Conservation (phyloP, 1,140 invertebrate genomes). For the Neelides sp. region DNA sequence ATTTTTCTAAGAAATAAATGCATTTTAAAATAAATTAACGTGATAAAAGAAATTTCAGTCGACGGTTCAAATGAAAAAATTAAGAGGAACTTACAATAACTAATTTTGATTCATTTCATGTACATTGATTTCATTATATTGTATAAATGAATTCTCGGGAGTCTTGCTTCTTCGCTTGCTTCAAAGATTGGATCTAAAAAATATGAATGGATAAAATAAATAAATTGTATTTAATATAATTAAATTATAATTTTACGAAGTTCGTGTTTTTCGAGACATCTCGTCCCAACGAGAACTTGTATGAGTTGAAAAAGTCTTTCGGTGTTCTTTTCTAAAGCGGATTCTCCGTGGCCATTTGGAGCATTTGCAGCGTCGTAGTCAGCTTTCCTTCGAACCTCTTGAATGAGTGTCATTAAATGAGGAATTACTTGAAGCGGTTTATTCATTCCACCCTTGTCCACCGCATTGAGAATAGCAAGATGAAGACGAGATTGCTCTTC, state of each 20-base stretch:
- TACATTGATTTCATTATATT: conserved; percentile 21
- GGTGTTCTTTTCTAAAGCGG: conserved; percentile 1
- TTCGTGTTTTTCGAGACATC: conserved; percentile 26
- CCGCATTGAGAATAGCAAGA: conserved; percentile 19
- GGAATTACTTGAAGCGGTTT: conserved; percentile 25
- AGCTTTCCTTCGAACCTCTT: conserved; percentile 23
- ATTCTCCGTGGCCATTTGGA: not conserved
- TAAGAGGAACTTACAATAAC: too few relatives aligned
- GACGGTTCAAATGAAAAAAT: too few relatives aligned
- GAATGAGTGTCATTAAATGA: conserved; percentile 22
- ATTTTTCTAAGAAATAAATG: not conserved
- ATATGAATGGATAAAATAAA: not conserved
- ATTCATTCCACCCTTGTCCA: conserved; percentile 18
- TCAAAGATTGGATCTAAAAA: conserved; percentile 29
- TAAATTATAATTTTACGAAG: conserved; percentile 20
- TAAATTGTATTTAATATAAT: not conserved
- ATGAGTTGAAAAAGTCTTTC: conserved; percentile 23
- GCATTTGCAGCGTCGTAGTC: not conserved
- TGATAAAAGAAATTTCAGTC: not conserved
- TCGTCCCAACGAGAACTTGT: conserved; percentile 22
- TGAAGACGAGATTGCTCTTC: conserved; percentile 22
- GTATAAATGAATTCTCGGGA: conserved; percentile 16
- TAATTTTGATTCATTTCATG: conserved; percentile 5
- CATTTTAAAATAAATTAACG: not conserved
- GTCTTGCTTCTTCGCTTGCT: conserved; percentile 11